Conservation (phyloP, 2,888 invertebrate genomes). For the Serripes groenlandicus region DNA sequence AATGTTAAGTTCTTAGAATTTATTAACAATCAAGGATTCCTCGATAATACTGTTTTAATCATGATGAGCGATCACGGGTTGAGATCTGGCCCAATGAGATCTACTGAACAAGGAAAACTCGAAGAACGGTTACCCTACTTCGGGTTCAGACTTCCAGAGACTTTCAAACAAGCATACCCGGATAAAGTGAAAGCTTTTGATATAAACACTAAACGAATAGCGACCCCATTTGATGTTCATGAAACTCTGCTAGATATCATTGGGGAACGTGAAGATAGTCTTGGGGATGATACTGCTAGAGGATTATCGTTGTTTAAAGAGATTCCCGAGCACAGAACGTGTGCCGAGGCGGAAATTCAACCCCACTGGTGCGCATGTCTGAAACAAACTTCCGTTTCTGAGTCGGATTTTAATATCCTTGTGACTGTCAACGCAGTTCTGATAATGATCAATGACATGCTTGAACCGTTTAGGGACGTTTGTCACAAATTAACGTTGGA, state of each 20-base stretch:
- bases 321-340: slow-evolving; percentile 91
- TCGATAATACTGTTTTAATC: slow-evolving; percentile 94
- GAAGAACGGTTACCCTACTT: slow-evolving; percentile 97
- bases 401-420: slow-evolving; percentile 87
- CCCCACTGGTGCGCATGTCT: slow-evolving; percentile 98
- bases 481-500: slow-evolving; percentile 87
- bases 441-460: slow-evolving; percentile 89
- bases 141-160: slow-evolving; percentile 92
- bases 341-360: slow-evolving; percentile 95
- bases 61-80: slow-evolving; percentile 97
- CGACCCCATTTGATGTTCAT: slow-evolving; percentile 96
- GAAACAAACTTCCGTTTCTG: slow-evolving; percentile 91
- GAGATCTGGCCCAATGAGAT: slow-evolving; percentile 92
- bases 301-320: slow-evolving; percentile 83
- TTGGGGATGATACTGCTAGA: slow-evolving; percentile 69
- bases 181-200: slow-evolving; percentile 89
- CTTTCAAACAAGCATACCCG: slow-evolving; percentile 90
- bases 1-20: slow-evolving; percentile 88
- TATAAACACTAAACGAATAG: slow-evolving; percentile 90
- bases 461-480: slow-evolving; percentile 86
- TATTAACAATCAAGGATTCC: slow-evolving; percentile 88
- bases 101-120: slow-evolving; percentile 95
- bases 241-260: slow-evolving; percentile 91
- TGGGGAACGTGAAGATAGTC: slow-evolving; percentile 14
- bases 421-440: slow-evolving; percentile 88